Evolutionary conservation across 2,888 invertebrate species (phyloP).

Genomic region (Chloroclysta siterata): DNA sequence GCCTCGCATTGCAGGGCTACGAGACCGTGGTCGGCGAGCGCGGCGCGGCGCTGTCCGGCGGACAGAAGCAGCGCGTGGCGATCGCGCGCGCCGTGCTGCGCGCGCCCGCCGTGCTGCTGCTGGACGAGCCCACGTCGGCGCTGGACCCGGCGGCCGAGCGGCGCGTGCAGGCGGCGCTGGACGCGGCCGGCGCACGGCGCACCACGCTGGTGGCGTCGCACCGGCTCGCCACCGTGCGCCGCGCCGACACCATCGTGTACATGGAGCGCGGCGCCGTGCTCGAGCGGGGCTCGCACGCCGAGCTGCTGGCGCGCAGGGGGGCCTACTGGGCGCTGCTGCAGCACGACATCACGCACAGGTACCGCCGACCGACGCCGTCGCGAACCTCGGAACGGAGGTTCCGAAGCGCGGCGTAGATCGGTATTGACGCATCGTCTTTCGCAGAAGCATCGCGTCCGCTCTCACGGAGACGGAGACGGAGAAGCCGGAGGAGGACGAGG

Average conservation of each 20-base stretch:
- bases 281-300: slow-evolving; percentile 89
- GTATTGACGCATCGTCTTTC: background rate
- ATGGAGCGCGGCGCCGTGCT: slow-evolving; percentile 88
- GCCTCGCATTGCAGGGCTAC: slow-evolving; percentile 85
- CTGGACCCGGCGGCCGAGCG: slow-evolving; percentile 91
- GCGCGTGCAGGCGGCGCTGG: slow-evolving; percentile 83
- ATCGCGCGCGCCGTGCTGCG: slow-evolving; percentile 92
- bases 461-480: slow-evolving; percentile 2
- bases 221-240: slow-evolving; percentile 22
- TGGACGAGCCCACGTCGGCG: slow-evolving; percentile 94
- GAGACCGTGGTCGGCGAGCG: slow-evolving; percentile 90
- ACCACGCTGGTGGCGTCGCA: slow-evolving; percentile 91
- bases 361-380: background rate
- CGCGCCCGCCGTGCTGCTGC: slow-evolving; percentile 88
- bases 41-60: slow-evolving; percentile 91
- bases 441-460: slow-evolving; percentile 20
- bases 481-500: slow-evolving; percentile 1
- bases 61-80: slow-evolving; percentile 93
- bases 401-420: too few species aligned
- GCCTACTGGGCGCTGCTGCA: slow-evolving; percentile 88
- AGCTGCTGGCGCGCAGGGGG: slow-evolving; percentile 86
- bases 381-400: too few species aligned
- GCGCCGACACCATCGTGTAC: slow-evolving; percentile 86
- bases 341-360: slow-evolving; percentile 82
- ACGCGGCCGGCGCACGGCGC: slow-evolving; percentile 88